These are phyloP conservation scores for Metaphire vulgaris DNA, from an alignment of 1,140 invertebrate genomes.

Conservation along the genomic window DNA sequence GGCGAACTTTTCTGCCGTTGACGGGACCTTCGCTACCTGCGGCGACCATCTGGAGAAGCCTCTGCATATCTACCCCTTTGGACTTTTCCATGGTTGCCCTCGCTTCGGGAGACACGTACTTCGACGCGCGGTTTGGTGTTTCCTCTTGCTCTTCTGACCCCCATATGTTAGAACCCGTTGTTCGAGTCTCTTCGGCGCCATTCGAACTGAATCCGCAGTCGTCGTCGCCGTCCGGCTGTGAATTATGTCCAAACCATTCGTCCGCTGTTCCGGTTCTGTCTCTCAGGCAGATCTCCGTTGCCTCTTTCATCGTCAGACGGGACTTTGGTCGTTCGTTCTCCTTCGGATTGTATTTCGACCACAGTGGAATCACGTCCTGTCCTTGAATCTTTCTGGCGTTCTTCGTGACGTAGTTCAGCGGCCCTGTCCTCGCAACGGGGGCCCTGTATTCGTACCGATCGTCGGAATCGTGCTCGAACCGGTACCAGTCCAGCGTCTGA, in stretches of 20 bases:
- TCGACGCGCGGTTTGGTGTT: background rate
- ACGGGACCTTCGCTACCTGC: background rate
- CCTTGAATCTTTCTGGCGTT: conserved; percentile 19
- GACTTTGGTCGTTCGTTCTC: background rate
- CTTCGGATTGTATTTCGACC: background rate
- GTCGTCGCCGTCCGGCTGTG: background rate
- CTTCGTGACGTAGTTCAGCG: background rate
- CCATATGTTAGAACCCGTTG: background rate
- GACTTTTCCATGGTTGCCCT: conserved; percentile 10
- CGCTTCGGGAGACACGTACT: background rate
- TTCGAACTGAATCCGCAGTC: background rate
- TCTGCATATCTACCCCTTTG: conserved; percentile 13
- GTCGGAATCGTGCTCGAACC: background rate
- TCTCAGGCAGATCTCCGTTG: background rate
- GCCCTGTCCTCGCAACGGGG: background rate
- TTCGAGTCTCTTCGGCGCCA: background rate
- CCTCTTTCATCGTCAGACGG: conserved; percentile 11
- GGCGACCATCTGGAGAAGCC: background rate
- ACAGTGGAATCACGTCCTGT: background rate
- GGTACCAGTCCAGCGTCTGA: background rate
- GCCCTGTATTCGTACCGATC: background rate
- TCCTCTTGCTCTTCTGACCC: too few species aligned
- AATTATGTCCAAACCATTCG: conserved; percentile 4
- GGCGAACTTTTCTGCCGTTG: background rate
- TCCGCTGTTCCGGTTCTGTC: background rate